Conservation (phyloP, 2,113 vertebrate species). For the Petroica traversi region DNA sequence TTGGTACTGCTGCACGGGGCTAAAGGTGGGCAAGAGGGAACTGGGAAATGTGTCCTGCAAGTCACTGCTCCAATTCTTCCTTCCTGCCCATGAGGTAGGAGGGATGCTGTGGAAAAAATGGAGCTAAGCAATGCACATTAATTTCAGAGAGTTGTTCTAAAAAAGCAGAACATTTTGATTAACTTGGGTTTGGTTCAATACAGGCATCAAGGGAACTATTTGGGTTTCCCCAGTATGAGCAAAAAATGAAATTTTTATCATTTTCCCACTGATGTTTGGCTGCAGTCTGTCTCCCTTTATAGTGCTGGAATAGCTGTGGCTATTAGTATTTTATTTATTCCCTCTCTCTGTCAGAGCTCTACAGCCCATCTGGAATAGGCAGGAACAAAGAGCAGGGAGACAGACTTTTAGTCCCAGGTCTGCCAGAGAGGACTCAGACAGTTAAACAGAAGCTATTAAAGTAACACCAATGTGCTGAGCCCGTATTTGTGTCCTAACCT, state of each 20-base stretch:
- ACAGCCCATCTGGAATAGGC: not conserved
- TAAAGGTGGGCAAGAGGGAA: not conserved
- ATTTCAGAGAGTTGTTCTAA: not conserved
- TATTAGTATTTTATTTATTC: not conserved
- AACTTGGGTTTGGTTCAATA: not conserved
- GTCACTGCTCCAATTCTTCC: not conserved
- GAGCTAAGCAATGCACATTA: not conserved
- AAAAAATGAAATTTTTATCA: not conserved
- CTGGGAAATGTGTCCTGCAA: not conserved
- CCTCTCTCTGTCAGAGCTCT: fast-evolving
- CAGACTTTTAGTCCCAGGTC: not conserved
- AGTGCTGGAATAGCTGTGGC: not conserved
- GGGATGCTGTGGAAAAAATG: not conserved
- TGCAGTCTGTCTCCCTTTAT: not conserved
- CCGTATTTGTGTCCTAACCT: not conserved
- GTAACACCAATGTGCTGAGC: fast-evolving
- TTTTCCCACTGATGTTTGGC: not conserved
- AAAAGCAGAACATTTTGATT: not conserved
- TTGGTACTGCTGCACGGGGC: not conserved
- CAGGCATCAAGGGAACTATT: not conserved
- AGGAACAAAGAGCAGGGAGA: not conserved
- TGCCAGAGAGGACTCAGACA: not conserved
- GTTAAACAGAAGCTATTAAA: not conserved
- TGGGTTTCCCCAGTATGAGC: not conserved
- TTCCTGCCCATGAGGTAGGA: not conserved